Conservation (phyloP, 2,797 vertebrate species). For the Acanthurus leucopareius region DNA sequence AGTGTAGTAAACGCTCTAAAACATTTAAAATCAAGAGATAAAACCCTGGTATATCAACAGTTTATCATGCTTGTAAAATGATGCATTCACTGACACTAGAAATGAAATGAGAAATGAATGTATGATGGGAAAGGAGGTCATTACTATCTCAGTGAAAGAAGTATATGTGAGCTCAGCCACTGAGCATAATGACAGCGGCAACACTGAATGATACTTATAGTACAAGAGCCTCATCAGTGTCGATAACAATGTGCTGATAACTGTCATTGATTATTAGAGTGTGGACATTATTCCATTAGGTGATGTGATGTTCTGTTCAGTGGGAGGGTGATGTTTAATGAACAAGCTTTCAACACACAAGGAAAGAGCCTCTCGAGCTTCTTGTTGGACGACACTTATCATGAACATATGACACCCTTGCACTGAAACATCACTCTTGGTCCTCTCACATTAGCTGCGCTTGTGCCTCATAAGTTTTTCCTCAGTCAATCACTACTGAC, state of each 20-base stretch:
- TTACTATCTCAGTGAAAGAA: conserved; percentile 1
- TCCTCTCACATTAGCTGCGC: conserved; percentile 24
- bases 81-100: neutral
- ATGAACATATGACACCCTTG: conserved; percentile 47
- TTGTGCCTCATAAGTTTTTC: conserved; percentile 12
- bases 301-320: neutral
- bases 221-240: neutral
- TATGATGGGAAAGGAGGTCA: neutral
- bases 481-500: neutral
- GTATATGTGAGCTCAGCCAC: neutral
- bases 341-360: conserved; percentile 7
- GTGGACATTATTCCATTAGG: conserved; percentile 16
- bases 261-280: neutral
- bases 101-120: neutral
- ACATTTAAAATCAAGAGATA: neutral
- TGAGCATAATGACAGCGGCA: neutral
- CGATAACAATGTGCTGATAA: conserved; percentile 1
- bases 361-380: conserved; percentile 11
- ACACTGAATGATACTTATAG: neutral
- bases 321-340: neutral
- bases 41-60: neutral
- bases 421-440: conserved; percentile 42
- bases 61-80: neutral
- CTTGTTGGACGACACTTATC: conserved; percentile 15
- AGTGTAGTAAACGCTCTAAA: neutral